Evolutionary conservation across 2,113 vertebrate species (phyloP), one percentile per base, ranked within the genome.

Genomic region (Atherinomorus stipes): DNA sequence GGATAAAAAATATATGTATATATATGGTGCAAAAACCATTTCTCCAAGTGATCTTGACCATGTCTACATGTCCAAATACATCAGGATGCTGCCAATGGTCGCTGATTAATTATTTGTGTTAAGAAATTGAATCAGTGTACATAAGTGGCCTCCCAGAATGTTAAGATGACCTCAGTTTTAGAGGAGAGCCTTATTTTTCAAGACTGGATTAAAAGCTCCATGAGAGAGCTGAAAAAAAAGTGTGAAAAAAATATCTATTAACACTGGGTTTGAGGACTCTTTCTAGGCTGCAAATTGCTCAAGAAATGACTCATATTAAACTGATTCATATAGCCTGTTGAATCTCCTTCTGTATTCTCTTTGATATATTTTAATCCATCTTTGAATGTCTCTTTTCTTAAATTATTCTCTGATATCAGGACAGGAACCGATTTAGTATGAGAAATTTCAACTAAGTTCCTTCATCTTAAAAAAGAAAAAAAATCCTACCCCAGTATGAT

Each of bases 271-370:
- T 59, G 31, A 13, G n/a, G 74, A 75, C 62, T 71, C 61, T 64
- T 21, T 54, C n/a, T 49, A 57, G 57, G 26, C 66, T 79, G 72
- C 81, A 85, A 86, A 88, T 74, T 83, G 71, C 86, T 82, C 26
- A 15, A 77, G 86, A 85, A 88, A 65, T 52, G 2, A 65, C 81
- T 86, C 78, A 91, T 87, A 21, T 59, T 85, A 86, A 85, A 88
- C 88, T 71, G 21, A 88, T 79, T 34, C 4, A 13, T 58, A 51
- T 75, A 59, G 78, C 71, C 42, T 54, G 26, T 76, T 54, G 37
- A 58, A 61, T 71, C 19, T 61, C 53, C 76, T 85, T 64, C 23
- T 31, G 70, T 11, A 87, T 90, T 78, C 85, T 53, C 72, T 90
- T 89, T 88, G 81, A 91, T 81, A 68, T 66, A 58, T 79, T 79